phyloP scores from a whole-genome alignment of 2,888 invertebrate species.

The Drosophila rellima region DNA sequence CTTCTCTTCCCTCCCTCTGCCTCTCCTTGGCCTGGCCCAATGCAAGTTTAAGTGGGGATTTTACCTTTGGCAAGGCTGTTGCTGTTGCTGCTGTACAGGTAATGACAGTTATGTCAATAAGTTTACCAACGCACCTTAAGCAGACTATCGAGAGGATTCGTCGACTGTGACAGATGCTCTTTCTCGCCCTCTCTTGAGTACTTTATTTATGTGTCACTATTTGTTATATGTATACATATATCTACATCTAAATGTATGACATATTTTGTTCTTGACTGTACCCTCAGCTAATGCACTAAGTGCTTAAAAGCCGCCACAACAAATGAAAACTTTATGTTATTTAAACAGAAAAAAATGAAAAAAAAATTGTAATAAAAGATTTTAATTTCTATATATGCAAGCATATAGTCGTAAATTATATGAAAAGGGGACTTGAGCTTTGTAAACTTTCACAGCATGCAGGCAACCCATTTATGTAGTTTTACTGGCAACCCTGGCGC shows the following conservation, averaged over 20 bases:
- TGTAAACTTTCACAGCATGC: conserved; percentile 69
- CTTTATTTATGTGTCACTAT: conserved; percentile 5
- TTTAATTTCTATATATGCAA: conserved; percentile 56
- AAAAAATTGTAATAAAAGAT: conserved; percentile 51
- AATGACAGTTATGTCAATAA: conserved; percentile 82
- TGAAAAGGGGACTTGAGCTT: conserved; percentile 68
- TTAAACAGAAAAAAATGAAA: conserved; percentile 42
- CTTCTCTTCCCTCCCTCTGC: not conserved
- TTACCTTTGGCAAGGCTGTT: conserved; percentile 60
- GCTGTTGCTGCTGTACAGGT: conserved; percentile 64
- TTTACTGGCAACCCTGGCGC: conserved; percentile 53
- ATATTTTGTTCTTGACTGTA: conserved; percentile 2
- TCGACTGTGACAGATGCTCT: not conserved
- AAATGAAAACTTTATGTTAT: conserved; percentile 56
- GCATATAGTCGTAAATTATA: conserved; percentile 56
- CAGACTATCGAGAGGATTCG: conserved; percentile 11
- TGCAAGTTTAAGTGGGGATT: conserved; percentile 68
- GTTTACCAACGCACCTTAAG: conserved; percentile 56
- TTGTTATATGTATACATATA: conserved; percentile 1
- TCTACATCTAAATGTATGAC: conserved; percentile 11
- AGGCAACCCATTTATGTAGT: conserved; percentile 52
- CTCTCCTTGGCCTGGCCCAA: conserved; percentile 25
- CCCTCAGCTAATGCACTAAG: conserved; percentile 38
- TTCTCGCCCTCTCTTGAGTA: not conserved
- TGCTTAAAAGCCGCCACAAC: conserved; percentile 34